phyloP scores from a whole-genome alignment of 53 echinoderm and acorn worm genomes.

The Stichopus horrens region DNA sequence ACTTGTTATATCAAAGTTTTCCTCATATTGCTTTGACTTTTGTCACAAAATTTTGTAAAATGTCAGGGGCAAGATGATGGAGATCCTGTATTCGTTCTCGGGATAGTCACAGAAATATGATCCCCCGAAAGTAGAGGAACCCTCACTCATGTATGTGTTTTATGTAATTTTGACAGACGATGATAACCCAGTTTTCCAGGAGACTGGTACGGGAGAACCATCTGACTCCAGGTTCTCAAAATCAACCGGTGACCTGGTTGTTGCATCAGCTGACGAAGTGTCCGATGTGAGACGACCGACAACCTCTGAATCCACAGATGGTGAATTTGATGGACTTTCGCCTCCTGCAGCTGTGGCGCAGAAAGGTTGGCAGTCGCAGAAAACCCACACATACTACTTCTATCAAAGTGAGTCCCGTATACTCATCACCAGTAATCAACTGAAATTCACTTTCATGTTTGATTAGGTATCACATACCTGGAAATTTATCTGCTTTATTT shows the following conservation, averaged over 20 bases:
- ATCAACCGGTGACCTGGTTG: not conserved
- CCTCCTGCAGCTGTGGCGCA: not conserved
- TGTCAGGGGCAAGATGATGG: too few relatives aligned
- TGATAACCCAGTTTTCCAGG: not conserved
- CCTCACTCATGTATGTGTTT: too few relatives aligned
- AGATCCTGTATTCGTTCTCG: too few relatives aligned
- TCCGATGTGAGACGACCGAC: not conserved
- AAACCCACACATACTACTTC: conserved; percentile 56
- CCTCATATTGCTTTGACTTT: too few relatives aligned
- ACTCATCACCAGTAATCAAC: too few relatives aligned
- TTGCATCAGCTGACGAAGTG: not conserved
- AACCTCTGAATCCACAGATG: conserved; percentile 18
- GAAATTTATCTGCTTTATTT: too few relatives aligned
- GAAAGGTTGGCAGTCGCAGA: not conserved
- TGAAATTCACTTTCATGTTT: too few relatives aligned
- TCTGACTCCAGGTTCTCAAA: not conserved
- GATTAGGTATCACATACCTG: too few relatives aligned
- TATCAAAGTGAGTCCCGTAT: conserved; percentile 51
- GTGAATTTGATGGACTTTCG: conserved; percentile 16
- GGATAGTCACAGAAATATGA: too few relatives aligned
- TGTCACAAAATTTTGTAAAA: too few relatives aligned
- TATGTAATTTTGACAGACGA: not conserved
- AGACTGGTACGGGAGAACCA: conserved; percentile 14
- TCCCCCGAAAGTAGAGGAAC: too few relatives aligned
- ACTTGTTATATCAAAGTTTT: too few relatives aligned